phyloP scores from a whole-genome alignment of 2,888 invertebrate species.

The Drosophila pseudotalamancana region DNA sequence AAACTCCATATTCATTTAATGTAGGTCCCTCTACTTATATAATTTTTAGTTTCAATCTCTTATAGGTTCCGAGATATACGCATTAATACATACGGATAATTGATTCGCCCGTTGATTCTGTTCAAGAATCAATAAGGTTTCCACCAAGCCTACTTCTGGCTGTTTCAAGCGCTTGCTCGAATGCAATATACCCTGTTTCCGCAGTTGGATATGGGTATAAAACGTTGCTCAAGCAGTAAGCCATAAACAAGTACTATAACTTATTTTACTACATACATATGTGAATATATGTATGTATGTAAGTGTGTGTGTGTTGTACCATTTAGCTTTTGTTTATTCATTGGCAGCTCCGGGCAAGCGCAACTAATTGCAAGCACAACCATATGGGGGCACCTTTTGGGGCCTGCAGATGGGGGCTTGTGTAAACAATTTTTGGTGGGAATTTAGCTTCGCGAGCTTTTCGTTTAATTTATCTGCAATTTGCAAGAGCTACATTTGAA shows the following conservation, averaged over 20 bases:
- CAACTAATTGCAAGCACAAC: conserved; percentile 57
- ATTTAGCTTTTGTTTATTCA: conserved; percentile 50
- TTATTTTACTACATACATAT: conserved; percentile 9
- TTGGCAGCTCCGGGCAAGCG: conserved; percentile 52
- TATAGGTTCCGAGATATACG: no score
- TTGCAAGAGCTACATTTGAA: conserved; percentile 42
- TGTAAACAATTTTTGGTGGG: conserved; percentile 56
- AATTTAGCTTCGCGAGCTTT: conserved; percentile 15
- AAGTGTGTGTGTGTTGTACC: conserved; percentile 2
- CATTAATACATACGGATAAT: no score
- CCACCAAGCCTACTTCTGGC: no score
- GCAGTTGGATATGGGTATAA: no score
- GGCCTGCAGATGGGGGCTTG: conserved; percentile 5
- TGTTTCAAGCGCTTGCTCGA: no score
- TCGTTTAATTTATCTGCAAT: conserved; percentile 49
- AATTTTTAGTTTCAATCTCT: no score
- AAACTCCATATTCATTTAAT: no score
- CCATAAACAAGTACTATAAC: conserved; percentile 9
- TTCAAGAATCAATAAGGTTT: no score
- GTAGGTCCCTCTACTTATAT: no score
- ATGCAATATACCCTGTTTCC: no score
- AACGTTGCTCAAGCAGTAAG: conserved; percentile 19
- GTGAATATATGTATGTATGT: not conserved
- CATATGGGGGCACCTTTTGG: conserved; percentile 64
- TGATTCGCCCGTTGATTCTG: no score